These are phyloP conservation scores for Baronia brevicornis DNA, from an alignment of 2,888 invertebrate genomes.

Conservation along the genomic window DNA sequence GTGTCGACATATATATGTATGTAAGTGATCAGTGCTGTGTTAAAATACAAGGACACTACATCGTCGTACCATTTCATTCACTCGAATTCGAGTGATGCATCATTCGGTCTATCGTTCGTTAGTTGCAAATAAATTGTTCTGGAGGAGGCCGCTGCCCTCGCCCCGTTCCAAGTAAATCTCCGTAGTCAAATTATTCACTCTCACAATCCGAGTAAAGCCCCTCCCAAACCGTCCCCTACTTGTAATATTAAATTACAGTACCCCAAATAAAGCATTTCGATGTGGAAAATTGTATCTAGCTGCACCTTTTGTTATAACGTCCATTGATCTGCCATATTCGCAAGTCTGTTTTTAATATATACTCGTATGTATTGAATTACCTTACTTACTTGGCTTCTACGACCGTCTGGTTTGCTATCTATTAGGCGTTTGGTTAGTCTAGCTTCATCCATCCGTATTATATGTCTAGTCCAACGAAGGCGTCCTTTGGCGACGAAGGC, in stretches of 20 bases:
- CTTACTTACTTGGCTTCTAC: too few relatives aligned
- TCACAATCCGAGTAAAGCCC: conserved; percentile 63
- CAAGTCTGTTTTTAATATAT: conserved; percentile 32
- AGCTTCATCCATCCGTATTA: too few relatives aligned
- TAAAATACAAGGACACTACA: conserved; percentile 11
- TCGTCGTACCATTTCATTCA: conserved; percentile 1
- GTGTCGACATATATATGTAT: too few relatives aligned
- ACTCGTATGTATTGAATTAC: conserved; percentile 12
- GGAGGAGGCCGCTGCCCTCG: conserved; percentile 37
- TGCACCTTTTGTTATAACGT: conserved; percentile 37
- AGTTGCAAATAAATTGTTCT: conserved; percentile 56
- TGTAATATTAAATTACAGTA: conserved; percentile 73
- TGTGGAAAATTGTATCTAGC: conserved; percentile 62
- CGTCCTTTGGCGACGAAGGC: too few relatives aligned
- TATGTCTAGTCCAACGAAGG: too few relatives aligned
- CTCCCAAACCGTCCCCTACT: conserved; percentile 41
- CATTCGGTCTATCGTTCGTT: conserved; percentile 37
- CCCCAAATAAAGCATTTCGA: conserved; percentile 62
- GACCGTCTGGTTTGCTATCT: too few relatives aligned
- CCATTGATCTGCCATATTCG: conserved; percentile 36
- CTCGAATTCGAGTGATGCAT: conserved; percentile 36
- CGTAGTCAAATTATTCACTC: conserved; percentile 72
- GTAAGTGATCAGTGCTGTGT: too few relatives aligned
- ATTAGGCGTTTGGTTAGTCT: too few relatives aligned
- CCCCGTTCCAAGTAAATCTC: conserved; percentile 43